Base-by-base conservation (phyloP, 2,888 invertebrate species). In the Eristalis pertinax region DNA sequence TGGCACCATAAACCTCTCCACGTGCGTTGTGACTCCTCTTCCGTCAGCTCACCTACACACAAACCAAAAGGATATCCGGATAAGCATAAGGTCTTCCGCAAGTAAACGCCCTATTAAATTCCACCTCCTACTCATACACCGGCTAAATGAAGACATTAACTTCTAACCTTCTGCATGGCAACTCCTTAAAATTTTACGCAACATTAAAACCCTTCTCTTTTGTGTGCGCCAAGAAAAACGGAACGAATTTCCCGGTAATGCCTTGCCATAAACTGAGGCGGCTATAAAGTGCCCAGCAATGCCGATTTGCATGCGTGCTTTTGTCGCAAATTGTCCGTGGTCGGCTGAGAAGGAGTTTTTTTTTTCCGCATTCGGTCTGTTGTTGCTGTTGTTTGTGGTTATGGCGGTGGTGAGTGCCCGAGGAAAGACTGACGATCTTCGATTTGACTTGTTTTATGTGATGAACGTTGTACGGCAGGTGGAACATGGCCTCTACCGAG, bases 121-220 rank as follows among this genome's bases (percentile, higher is more conserved):
- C 80, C 84, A 76, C 84, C 87, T 79, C 83, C 68, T 58, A 58
- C 60, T 43, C 41, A 24, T 56, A 43, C 60, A 15, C 68, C 75
- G 64, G 68, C 84, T 84, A 73, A 84, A 87, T 87, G 69, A 84
- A 87, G 87, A 87, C 87, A 84, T 87, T 87, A 87, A 84, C 87
- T 80, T 87, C 75, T 87, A 87, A 87, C 87, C 87, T 87, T 80
- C 79, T 87, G 58, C 76, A 83, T 87, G 86, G 86, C 79, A 87
- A 87, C 87, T 87, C 87, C 87, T 87, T 80, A 84, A 84, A 80
- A 84, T 87, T 87, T 84, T 80, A 87, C 84, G 84, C 87, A 84
- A 87, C 87, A 84, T 87, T 87, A 87, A 87, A 83, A 84, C 78
- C 83, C 82, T 79, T 79, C 78, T 75, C 83, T 78, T 78, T 82